Evolutionary conservation across 2,113 vertebrate species (phyloP).

Genomic region (Trematocara marginatum): DNA sequence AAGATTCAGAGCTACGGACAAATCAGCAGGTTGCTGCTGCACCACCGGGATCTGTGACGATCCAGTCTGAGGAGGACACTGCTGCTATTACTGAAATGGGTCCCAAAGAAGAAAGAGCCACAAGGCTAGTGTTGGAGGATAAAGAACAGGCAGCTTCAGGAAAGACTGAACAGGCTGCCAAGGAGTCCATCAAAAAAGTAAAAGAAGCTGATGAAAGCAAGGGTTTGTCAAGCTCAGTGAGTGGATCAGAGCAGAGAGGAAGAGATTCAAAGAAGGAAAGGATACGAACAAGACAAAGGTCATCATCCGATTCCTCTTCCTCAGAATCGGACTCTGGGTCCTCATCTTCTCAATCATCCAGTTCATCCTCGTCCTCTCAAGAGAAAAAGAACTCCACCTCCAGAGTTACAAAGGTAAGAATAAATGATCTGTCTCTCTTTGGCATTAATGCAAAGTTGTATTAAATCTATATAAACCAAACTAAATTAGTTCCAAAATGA

Average conservation of each 20-base stretch:
- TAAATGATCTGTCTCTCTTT: neutral
- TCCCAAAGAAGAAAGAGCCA: conserved; percentile 6
- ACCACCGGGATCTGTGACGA: neutral
- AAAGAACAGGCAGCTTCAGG: neutral
- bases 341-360: conserved; percentile 68
- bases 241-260: conserved; percentile 5
- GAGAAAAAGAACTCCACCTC: conserved; percentile 54
- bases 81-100: neutral
- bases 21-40: neutral
- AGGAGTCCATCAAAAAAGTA: conserved; percentile 28
- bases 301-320: conserved; percentile 67
- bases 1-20: conserved; percentile 6
- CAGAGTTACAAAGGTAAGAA: conserved; percentile 63
- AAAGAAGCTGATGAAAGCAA: conserved; percentile 27
- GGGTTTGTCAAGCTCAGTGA: conserved; percentile 17
- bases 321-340: conserved; percentile 72
- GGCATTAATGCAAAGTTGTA: neutral
- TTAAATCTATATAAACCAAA: neutral
- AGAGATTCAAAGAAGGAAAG: conserved; percentile 36
- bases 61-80: neutral
- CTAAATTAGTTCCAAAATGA: neutral
- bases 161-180: neutral
- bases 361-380: conserved; percentile 63
- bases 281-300: conserved; percentile 34
- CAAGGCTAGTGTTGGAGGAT: neutral